Evolutionary conservation across 2,888 invertebrate genomes (phyloP).

Genomic region (Sarcophaga subvicina): DNA sequence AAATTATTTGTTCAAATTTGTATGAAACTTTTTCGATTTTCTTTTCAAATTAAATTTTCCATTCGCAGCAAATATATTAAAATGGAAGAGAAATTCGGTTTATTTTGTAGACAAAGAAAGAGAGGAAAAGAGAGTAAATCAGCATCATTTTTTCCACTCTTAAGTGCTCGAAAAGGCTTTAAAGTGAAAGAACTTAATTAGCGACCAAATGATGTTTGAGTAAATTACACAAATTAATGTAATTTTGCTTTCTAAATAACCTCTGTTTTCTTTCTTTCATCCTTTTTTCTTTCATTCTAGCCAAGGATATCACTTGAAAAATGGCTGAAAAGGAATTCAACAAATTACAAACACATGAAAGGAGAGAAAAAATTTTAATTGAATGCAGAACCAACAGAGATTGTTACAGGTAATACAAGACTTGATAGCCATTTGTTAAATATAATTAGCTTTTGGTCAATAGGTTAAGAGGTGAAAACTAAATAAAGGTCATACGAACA

Average conservation of each 20-base stretch:
- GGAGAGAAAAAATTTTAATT: not conserved
- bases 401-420: no score
- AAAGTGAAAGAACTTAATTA: conserved; percentile 55
- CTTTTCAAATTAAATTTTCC: no score
- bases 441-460: not conserved
- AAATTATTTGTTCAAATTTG: no score
- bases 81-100: not conserved
- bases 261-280: no score
- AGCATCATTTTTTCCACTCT: not conserved
- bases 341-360: conserved; percentile 7
- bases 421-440: not conserved
- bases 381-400: not conserved
- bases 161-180: not conserved
- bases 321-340: not conserved
- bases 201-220: conserved; percentile 42
- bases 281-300: no score
- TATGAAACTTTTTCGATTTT: no score
- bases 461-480: not conserved
- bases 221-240: conserved; percentile 53
- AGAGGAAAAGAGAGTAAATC: not conserved
- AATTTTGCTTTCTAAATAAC: not conserved
- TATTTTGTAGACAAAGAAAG: not conserved
- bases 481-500: not conserved
- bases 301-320: not conserved
- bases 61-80: no score